Conservation (phyloP, 2,113 vertebrate genomes). For the Bubo blakistoni region DNA sequence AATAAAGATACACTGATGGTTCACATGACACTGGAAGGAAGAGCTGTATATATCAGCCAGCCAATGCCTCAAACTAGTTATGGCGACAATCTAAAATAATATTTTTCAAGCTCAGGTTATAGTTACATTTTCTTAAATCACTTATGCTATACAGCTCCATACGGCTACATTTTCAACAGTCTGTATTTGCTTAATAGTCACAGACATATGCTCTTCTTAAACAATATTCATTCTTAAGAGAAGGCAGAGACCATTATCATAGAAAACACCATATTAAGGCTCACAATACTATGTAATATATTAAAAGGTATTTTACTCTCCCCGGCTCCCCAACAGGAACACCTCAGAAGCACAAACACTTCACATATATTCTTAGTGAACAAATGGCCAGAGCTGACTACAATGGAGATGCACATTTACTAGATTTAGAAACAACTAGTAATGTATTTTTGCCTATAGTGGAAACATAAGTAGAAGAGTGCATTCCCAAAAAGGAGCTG, state of each 20-base stretch:
- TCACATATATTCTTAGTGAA: not conserved
- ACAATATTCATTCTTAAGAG: not conserved
- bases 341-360: not conserved
- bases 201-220: not conserved
- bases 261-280: not conserved
- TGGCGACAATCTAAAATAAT: not conserved
- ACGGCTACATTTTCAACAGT: not conserved
- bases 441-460: not conserved
- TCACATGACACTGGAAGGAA: not conserved
- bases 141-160: not conserved
- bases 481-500: not conserved
- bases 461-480: not conserved
- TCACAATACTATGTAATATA: not conserved
- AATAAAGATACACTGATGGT: not conserved
- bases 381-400: not conserved
- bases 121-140: not conserved
- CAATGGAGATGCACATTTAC: not conserved
- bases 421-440: not conserved
- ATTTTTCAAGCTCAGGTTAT: not conserved
- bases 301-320: not conserved
- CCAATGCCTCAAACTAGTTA: not conserved
- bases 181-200: not conserved
- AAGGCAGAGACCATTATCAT: not conserved
- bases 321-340: accelerated
- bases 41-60: not conserved